These are phyloP conservation scores for Meleagris gallopavo DNA, from an alignment of 2,113 vertebrate species.

Conservation along the genomic window DNA sequence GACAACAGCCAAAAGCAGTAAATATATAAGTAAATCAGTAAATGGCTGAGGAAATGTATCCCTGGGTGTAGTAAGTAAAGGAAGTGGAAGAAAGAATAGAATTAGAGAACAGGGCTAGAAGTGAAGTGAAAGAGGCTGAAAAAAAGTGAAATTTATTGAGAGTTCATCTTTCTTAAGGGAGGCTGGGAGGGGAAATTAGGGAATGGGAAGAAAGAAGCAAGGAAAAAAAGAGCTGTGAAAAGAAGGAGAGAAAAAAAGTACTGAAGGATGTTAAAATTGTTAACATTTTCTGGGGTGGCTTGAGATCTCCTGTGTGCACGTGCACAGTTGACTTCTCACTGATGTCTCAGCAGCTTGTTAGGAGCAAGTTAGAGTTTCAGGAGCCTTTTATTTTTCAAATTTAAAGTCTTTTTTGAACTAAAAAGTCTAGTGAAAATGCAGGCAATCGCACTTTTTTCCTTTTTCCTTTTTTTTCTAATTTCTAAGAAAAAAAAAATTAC, in stretches of 20 bases:
- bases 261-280: neutral
- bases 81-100: neutral
- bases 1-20: constrained; percentile 1
- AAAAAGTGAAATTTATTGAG: neutral
- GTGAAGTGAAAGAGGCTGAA: neutral
- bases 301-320: neutral
- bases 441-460: neutral
- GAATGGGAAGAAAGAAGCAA: neutral
- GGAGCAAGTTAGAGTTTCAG: neutral
- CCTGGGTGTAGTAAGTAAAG: neutral
- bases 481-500: neutral
- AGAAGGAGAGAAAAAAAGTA: neutral
- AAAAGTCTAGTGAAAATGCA: neutral
- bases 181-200: neutral
- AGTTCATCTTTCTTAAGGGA: neutral
- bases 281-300: neutral
- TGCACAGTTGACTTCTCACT: accelerated
- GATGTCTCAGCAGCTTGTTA: neutral
- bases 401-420: neutral
- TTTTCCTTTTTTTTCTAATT: neutral
- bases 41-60: neutral
- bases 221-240: neutral
- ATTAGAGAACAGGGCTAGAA: neutral
- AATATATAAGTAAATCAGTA: neutral
- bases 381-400: neutral